phyloP scores from a whole-genome alignment of 2,797 vertebrate species.

The Eleutherodactylus coqui region DNA sequence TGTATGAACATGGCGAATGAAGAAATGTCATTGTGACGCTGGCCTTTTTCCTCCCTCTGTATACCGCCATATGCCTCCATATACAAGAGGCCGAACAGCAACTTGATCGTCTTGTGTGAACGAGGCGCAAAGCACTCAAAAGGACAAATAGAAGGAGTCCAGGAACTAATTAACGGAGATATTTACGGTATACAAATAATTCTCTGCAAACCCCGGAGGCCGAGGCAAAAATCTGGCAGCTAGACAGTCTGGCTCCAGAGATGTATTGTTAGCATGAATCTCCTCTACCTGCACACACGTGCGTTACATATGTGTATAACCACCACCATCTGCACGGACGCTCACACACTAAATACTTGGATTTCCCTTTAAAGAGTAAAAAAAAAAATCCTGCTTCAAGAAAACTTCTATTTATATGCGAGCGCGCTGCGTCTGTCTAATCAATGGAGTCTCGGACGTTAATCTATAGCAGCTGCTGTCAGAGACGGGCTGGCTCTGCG shows the following conservation, averaged over 20 bases:
- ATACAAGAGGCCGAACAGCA: neutral
- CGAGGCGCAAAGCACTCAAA: neutral
- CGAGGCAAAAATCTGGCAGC: constrained; percentile 18
- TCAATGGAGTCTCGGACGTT: constrained; percentile 55
- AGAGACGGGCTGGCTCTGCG: constrained; percentile 54
- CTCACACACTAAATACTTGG: constrained; percentile 22
- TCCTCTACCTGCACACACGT: constrained; percentile 40
- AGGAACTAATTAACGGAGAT: neutral
- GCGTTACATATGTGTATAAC: constrained; percentile 47
- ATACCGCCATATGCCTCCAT: neutral
- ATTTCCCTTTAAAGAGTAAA: constrained; percentile 24
- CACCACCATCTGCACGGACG: constrained; percentile 10
- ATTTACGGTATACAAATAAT: constrained; percentile 31
- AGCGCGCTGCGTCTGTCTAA: constrained; percentile 49
- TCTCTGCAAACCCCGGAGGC: constrained; percentile 11
- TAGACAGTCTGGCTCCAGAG: constrained; percentile 50
- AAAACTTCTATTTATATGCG: constrained; percentile 46
- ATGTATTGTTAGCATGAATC: constrained; percentile 27
- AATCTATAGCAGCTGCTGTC: constrained; percentile 59
- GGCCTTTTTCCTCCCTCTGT: no score
- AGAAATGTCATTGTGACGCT: no score
- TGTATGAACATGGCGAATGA: no score
- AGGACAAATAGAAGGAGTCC: neutral
- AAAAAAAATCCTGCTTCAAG: constrained; percentile 6
- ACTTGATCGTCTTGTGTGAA: neutral